Base-by-base conservation (phyloP, 2,888 invertebrate species). In the Pollenia amentaria region DNA sequence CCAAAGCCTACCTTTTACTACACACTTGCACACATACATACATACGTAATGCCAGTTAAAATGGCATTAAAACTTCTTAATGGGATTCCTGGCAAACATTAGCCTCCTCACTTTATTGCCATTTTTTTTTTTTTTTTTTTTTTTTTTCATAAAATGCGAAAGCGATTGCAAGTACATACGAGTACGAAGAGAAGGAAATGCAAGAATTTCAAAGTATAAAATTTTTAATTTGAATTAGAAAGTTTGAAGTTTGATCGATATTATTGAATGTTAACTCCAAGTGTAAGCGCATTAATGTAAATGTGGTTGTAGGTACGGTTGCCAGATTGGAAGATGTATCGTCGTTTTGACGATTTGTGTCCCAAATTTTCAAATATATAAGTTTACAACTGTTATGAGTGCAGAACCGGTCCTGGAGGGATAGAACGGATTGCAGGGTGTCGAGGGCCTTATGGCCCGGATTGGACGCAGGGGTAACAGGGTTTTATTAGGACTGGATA, bases 181-280 rank as follows among this genome's bases (percentile, higher is more conserved):
- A 16, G 62, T 46, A 73, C 6, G 40, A 12, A 16, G 53, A 38
- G 38, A 75, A 51, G 73, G 64, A 72, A 78, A 78, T 80, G 55
- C 46, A 72, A 62, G 75, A 60, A 69, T 80, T 85, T 51, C 78
- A 78, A 65, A 38, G 62, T 73, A 83, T 21, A 79, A 42, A 75
- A 70, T 69, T 76, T 82, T 88, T 87, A 90, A 91, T 91, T 90
- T 88, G 89, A 90, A 84, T 84, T 84, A 84, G 84, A 84, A 84
- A 90, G 51, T 91, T 92, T 92, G 90, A 92, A 92, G 92, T 92
- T 92, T 92, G 92, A 92, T 92, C 92, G 93, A 92, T 92, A 92
- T 78, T 89, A 89, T 88, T 89, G 90, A 90, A 85, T 73, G 78
- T 51, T 55, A 14, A 55, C 29, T 7, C 8, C 57, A 57, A 18